Evolutionary conservation across 2,113 vertebrate genomes (phyloP), one percentile per base, ranked within the genome.

Genomic region (Corynorhinus townsendii): DNA sequence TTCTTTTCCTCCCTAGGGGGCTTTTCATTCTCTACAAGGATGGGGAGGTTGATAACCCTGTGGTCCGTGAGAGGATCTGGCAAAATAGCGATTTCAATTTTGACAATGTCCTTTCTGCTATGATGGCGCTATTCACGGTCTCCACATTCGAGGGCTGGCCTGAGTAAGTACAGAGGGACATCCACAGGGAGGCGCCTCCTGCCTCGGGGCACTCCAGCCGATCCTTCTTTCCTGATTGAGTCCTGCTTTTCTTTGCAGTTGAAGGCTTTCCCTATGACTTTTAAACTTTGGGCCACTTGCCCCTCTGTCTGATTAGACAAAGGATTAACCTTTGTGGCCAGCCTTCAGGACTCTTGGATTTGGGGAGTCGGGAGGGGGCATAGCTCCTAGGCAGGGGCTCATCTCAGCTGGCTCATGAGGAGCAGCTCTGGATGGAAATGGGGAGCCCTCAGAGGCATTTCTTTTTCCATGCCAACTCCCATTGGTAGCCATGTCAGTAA

Each of bases 131-230:
- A 83, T 99, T 99, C 98, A 99, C 99, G 0, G 99, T 99, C 72
- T 99, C 99, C 96, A 99, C 99, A 0, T 99, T 99, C 40, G 99
- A 99, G 97, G 99, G 99, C 97, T 99, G 99, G 99, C 99, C 99
- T 38, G 98, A 99, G 99, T 99, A 98, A 99, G 99, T 98, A 96
- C 24, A 0, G 35, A 75, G 54, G 0, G 0, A 6, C 2, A 14
- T 33, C 59, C 94, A 35, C 11, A 0, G 49, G 5, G 66, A 40
- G 3, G 47, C 20, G n/a, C 7, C 64, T 49, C 0, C 17, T 47
- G 82, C 43, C 77, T 52, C 4, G 2, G 76, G 66, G 45, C 4
- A 5, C 19, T n/a, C 40, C 38, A 30, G 73, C 64, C 49, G 33
- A 66, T 54, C 40, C 5, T 0, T 45, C 77, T 24, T 43, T 76